Conservation (phyloP, 37 sponge, comb jelly and placozoan species). For the Haliclona indistincta region DNA sequence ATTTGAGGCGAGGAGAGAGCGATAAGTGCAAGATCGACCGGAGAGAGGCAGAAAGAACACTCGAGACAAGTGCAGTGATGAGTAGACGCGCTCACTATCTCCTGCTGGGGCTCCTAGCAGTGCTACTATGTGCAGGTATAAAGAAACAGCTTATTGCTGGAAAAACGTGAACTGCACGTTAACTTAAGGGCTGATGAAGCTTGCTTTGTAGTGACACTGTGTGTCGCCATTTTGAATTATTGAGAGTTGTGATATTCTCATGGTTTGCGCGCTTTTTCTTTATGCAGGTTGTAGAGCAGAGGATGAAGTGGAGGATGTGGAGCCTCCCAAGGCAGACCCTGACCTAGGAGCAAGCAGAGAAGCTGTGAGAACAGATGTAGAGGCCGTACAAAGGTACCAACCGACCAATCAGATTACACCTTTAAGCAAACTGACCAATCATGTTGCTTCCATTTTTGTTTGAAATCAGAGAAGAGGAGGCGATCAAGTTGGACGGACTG, state of each 20-base stretch:
- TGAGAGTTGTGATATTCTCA: no score
- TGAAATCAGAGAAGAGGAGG: constrained; percentile 93
- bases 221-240: no score
- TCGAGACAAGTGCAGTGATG: not conserved
- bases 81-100: constrained; percentile 32
- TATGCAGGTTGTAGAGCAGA: constrained; percentile 53
- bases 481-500: constrained; percentile 96
- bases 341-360: constrained; percentile 93
- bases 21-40: no score
- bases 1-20: not conserved
- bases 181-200: constrained; percentile 26
- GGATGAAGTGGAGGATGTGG: constrained; percentile 62
- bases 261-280: not conserved
- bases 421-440: no score
- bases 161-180: no score
- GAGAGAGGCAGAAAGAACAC: no score
- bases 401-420: no score
- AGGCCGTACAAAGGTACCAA: constrained; percentile 91
- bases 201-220: not conserved
- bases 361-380: constrained; percentile 91
- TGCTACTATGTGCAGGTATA: no score
- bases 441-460: no score
- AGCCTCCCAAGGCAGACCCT: constrained; percentile 71
- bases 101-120: no score
- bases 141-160: no score